Base-by-base conservation (phyloP, 2,888 invertebrate genomes). In the Chloroclystis v-ata region DNA sequence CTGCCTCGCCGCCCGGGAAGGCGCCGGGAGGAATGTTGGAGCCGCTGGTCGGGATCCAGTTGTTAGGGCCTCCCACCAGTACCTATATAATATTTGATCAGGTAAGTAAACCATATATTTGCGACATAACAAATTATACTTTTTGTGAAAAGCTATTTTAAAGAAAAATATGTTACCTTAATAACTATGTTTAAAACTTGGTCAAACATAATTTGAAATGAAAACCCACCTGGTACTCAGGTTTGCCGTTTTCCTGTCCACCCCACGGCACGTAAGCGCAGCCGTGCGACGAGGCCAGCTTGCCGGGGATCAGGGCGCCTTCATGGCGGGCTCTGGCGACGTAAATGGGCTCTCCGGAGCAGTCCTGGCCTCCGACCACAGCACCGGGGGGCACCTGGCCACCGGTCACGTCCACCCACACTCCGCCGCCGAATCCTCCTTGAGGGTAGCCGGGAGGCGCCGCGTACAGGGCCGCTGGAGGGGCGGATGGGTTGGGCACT, bases 251-350 rank as follows among this genome's bases (percentile, higher is more conserved):
- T 69, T 96, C 96, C 28, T 80, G 85, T 11, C 96, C 95, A 2
- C 95, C 96, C 94, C 94, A 96, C 12, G 96, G 89, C 2, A 96
- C 80, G 69, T 94, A 96, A 10, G 92, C 92, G 30, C 92, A 91
- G 16, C 93, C 93, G 68, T 96, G 96, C 9, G 94, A 92, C 4
- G 92, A 89, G 43, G 92, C 90, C 30, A 95, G 76, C 78, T 96
- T 96, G 43, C 96, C 96, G 37, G 96, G 96, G 56, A 96, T 87
- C 32, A 94, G 74, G 40, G 92, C 94, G 9, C 95, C 95, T 64
- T 94, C 93, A 69, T 95, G 95, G 39, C 87, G 86, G 0, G 94
- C 94, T 57, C 96, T 89, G 25, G 92, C 91, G 1, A 95, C 91
- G 72, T 89, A 94, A 26, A 94, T 61, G 4, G 89, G 89, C 62